Conservation (phyloP, 2,797 vertebrate genomes). For the Danio kyathit region DNA sequence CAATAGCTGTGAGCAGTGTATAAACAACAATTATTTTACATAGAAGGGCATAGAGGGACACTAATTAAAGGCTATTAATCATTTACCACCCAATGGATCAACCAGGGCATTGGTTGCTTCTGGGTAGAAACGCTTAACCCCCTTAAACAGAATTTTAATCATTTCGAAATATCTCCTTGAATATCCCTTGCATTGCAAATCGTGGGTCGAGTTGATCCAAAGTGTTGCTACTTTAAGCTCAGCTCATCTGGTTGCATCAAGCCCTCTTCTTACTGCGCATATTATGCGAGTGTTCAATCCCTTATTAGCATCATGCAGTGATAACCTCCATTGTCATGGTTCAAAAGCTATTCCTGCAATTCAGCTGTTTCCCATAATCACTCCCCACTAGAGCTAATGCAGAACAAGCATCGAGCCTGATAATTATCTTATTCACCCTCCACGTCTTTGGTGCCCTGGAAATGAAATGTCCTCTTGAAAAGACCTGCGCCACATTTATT, state of each 20-base stretch:
- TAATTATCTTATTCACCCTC: conserved; percentile 78
- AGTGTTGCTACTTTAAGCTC: conserved; percentile 54
- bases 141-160: conserved; percentile 44
- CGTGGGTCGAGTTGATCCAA: conserved; percentile 14
- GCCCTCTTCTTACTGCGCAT: conserved; percentile 38
- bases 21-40: conserved; percentile 54
- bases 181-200: conserved; percentile 45
- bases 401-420: conserved; percentile 70
- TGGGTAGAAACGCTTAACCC: conserved; percentile 54
- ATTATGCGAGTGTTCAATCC: conserved; percentile 64
- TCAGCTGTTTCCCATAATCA: conserved; percentile 77
- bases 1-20: conserved; percentile 52
- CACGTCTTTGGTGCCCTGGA: conserved; percentile 69
- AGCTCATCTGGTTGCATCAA: conserved; percentile 54
- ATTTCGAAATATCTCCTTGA: conserved; percentile 40
- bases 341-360: conserved; percentile 72
- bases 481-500: conserved; percentile 72
- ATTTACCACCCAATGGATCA: conserved; percentile 54
- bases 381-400: conserved; percentile 70
- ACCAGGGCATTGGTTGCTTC: conserved; percentile 53
- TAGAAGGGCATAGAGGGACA: conserved; percentile 50
- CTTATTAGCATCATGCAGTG: conserved; percentile 70
- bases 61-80: conserved; percentile 64
- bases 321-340: conserved; percentile 71
- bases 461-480: conserved; percentile 65